phyloP scores from a whole-genome alignment of 2,113 vertebrate species.

The Hucho hucho region DNA sequence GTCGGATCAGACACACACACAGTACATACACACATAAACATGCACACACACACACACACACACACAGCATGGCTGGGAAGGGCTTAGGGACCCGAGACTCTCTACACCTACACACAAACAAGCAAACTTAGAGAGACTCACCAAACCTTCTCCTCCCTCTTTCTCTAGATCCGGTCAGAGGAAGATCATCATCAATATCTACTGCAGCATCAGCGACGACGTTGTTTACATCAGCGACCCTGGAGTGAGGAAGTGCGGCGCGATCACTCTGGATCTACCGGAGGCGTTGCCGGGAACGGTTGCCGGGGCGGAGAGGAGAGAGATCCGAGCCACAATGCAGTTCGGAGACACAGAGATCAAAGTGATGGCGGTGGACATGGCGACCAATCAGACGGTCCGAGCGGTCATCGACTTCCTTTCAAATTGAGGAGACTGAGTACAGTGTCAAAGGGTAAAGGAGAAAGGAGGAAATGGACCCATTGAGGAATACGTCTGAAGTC shows the following conservation, averaged over 20 bases:
- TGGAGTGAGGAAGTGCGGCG: constrained; percentile 89
- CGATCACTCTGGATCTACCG: constrained; percentile 86
- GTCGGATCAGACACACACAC: too few relatives aligned
- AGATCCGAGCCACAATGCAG: constrained; percentile 93
- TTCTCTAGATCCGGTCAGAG: constrained; percentile 80
- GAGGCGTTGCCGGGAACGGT: constrained; percentile 29
- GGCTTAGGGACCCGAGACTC: too few relatives aligned
- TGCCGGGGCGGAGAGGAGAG: constrained; percentile 67
- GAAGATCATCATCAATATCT: constrained; percentile 94
- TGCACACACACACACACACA: too few relatives aligned
- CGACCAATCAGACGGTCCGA: constrained; percentile 79
- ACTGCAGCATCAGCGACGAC: constrained; percentile 84
- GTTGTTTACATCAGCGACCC: constrained; percentile 90
- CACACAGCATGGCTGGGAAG: too few relatives aligned
- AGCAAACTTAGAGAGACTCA: too few relatives aligned
- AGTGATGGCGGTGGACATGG: constrained; percentile 86
- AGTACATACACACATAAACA: too few relatives aligned
- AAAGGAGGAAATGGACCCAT: neutral
- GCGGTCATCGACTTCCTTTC: constrained; percentile 95
- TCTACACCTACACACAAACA: too few relatives aligned
- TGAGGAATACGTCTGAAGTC: neutral
- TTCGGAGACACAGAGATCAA: constrained; percentile 97
- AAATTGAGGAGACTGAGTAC: constrained; percentile 73
- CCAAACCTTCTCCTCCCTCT: too few relatives aligned
- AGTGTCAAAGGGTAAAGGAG: neutral